Base-by-base conservation (phyloP, 2,113 vertebrate genomes). In the Gopherus flavomarginatus region DNA sequence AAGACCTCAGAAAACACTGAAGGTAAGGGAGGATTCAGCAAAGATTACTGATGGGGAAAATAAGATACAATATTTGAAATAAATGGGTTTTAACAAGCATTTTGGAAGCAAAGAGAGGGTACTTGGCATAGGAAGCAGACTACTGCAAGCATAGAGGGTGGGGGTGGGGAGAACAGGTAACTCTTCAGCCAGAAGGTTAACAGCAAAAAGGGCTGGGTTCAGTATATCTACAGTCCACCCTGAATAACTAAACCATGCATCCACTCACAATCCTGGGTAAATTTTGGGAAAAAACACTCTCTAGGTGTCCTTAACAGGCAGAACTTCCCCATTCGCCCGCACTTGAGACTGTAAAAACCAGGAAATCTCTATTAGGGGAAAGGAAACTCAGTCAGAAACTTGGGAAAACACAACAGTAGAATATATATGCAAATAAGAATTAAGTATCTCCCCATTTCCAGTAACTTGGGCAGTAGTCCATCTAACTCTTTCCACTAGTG, bases 41-140 rank as follows among this genome's bases (percentile, higher is more conserved):
- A 85, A 54, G 0, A 2, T 92, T 14, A 44, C 10, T 56, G 0
- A 2, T 78, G 3, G 89, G 2, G 14, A 72, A 3, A 24, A 27
- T 42, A 90, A 90, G 87, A 31, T 83, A 83, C 1, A 24, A 14
- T 4, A 54, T 94, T 9, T 9, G 21, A 47, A 87, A 59, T 4
- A 0, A 1, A 14, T 54, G 0, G 27, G 27, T 31, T 78, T 83
- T 72, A 0, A 0, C 44, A 75, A 65, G 1, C 0, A 1, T 22
- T 81, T 19, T 53, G 83, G 42, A 10, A 44, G 1, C 47, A 52
- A 87, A 57, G 4, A 56, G 24, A 54, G 1, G 11, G 1, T 69
- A 49, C 57, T 62, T 35, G 53, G 1, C 1, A 92, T 84, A 86
- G 65, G 62, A 78, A 80, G 31, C 35, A 81, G 81, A 65, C 57